These are phyloP conservation scores for Alentia gelatinosa DNA, from an alignment of 2,888 invertebrate species.

Conservation along the genomic window DNA sequence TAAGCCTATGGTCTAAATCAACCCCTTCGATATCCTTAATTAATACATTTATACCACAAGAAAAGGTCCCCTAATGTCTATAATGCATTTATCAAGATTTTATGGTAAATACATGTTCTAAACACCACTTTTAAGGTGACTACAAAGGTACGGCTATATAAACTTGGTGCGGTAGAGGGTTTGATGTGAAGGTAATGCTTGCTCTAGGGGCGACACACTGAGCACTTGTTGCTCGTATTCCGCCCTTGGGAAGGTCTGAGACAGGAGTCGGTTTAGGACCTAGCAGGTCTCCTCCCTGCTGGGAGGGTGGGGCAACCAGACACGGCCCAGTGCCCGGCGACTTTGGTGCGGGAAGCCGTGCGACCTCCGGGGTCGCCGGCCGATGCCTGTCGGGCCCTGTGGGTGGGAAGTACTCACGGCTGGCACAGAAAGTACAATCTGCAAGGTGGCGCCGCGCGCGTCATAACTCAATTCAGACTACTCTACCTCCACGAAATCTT, in stretches of 20 bases:
- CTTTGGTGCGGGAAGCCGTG: conserved; percentile 63
- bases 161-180: not conserved
- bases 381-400: conserved; percentile 66
- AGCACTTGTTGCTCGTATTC: not conserved
- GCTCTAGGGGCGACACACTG: conserved; percentile 52
- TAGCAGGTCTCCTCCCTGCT: conserved; percentile 68
- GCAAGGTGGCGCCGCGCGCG: conserved; percentile 66
- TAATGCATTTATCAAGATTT: no score
- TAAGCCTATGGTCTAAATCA: no score
- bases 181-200: conserved; percentile 48
- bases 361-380: conserved; percentile 42
- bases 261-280: conserved; percentile 68
- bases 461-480: conserved; percentile 77
- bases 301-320: conserved; percentile 69
- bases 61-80: no score
- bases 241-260: conserved; percentile 77
- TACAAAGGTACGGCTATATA: not conserved
- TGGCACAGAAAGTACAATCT: conserved; percentile 70
- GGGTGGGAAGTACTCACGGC: conserved; percentile 71
- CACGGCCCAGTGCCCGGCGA: conserved; percentile 62
- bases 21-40: no score
- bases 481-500: conserved; percentile 65
- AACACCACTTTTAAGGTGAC: not conserved
- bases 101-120: no score
- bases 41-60: no score